Percentiles rank a stretch among this genome's conserved stretches.
phyloP scores from a whole-genome alignment of 2,888 invertebrate species.

The Listrodromus nycthemerus region DNA sequence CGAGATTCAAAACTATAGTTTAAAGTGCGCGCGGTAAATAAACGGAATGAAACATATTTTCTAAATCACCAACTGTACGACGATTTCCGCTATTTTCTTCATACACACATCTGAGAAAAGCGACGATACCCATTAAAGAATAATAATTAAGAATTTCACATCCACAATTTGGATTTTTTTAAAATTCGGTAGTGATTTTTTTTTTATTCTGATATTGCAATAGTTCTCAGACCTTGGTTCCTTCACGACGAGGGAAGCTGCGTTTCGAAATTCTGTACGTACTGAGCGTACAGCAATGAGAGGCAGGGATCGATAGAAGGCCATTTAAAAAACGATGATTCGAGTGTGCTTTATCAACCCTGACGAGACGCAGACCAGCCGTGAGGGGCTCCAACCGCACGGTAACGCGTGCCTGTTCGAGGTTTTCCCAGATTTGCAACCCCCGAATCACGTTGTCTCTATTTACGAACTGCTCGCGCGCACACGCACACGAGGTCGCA shows the following conservation, averaged over 20 bases:
- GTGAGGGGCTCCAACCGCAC: conserved; percentile 74
- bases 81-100: no score
- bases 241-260: background rate
- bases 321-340: conserved; percentile 78
- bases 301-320: conserved; percentile 56
- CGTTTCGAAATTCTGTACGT: conserved; percentile 7
- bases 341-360: conserved; percentile 80
- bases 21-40: no score
- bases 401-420: conserved; percentile 82
- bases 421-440: conserved; percentile 80
- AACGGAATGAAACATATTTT: no score
- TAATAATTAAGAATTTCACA: no score
- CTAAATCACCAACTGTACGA: no score
- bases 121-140: no score
- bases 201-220: no score
- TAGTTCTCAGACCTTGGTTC: no score
- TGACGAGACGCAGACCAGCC: conserved; percentile 75
- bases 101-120: no score
- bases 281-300: conserved; percentile 17
- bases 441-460: conserved; percentile 60
- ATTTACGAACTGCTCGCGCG: conserved; percentile 49
- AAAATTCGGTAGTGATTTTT: no score
- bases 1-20: no score
- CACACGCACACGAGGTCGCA: conserved; percentile 34
- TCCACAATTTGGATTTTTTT: no score